Conservation (phyloP, 37 sponge, comb jelly and placozoan species). For the Axinella damicornis region DNA sequence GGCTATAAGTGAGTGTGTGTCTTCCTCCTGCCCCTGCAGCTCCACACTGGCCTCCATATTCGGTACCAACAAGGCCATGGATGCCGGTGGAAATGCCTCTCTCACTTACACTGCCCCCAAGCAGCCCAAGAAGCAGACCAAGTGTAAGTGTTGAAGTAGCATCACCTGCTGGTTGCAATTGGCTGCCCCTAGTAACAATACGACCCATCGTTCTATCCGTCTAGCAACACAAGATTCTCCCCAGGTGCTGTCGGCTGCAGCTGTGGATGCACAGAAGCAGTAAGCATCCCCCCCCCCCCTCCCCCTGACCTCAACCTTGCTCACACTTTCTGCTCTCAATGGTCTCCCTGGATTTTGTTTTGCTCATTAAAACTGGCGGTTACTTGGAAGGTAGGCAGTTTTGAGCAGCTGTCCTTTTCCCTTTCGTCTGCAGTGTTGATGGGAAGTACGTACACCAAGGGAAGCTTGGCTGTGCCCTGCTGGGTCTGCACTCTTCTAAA, state of each 20-base stretch:
- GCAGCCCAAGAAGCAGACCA: conserved; percentile 85
- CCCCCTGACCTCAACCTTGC: neutral
- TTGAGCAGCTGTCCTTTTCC: neutral
- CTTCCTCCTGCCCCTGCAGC: conserved; percentile 38
- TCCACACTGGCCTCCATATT: conserved; percentile 82
- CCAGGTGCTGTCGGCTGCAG: conserved; percentile 63
- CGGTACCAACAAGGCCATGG: conserved; percentile 56
- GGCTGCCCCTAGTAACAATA: neutral
- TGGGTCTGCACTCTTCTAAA: conserved; percentile 66
- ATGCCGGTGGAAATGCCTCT: conserved; percentile 49
- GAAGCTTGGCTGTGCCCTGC: conserved; percentile 84
- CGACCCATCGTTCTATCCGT: neutral
- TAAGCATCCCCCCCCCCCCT: conserved; percentile 18
- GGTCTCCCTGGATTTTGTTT: too few species aligned
- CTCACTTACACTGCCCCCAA: conserved; percentile 92
- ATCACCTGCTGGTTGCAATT: neutral
- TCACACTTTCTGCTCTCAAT: too few species aligned
- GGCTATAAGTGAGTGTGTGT: too few species aligned
- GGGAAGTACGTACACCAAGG: conserved; percentile 87
- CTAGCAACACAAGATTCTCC: conserved; percentile 25
- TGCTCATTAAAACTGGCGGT: too few species aligned
- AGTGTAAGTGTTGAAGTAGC: conserved; percentile 13
- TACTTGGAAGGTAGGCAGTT: too few species aligned
- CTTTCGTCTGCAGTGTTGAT: conserved; percentile 61
- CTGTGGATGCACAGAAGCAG: conserved; percentile 80